A percentile compares a stretch with the other conserved stretches of the same genome.
These are phyloP conservation scores for Dendrolimus kikuchii DNA, from an alignment of 1,140 invertebrate genomes.

Conservation along the genomic window DNA sequence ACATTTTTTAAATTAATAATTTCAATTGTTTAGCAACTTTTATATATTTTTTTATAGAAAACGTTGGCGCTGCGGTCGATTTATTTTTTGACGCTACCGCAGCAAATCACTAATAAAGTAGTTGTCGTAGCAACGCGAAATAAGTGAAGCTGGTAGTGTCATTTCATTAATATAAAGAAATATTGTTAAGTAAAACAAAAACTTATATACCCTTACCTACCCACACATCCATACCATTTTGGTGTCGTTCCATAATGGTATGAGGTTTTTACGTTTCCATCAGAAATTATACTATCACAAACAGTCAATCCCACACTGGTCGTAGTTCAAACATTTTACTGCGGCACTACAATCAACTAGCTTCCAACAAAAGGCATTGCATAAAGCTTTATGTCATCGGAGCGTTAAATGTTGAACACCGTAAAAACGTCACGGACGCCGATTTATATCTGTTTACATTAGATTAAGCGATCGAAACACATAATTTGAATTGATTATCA, in stretches of 20 bases:
- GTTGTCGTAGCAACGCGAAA: too few relatives aligned
- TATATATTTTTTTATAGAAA: too few relatives aligned
- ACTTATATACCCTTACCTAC: conserved; percentile 71
- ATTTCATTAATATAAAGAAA: too few relatives aligned
- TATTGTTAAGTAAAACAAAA: conserved; percentile 30
- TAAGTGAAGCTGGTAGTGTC: too few relatives aligned
- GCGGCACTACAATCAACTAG: conserved; percentile 23
- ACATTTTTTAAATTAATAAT: too few relatives aligned
- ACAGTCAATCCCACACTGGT: conserved; percentile 22
- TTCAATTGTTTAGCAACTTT: too few relatives aligned
- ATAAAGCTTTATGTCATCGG: conserved; percentile 17
- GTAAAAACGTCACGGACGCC: conserved; percentile 50
- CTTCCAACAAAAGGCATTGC: conserved; percentile 27
- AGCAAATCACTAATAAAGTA: too few relatives aligned
- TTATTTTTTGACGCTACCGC: too few relatives aligned
- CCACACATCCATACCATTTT: conserved; percentile 74
- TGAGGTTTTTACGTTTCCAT: conserved; percentile 36
- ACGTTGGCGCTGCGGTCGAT: too few relatives aligned
- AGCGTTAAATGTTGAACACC: conserved; percentile 42
- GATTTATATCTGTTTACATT: conserved; percentile 64
- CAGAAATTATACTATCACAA: conserved; percentile 23
- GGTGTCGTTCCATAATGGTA: conserved; percentile 71
- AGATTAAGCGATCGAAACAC: conserved; percentile 55
- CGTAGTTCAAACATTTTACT: conserved; percentile 24
- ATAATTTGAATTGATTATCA: conserved; percentile 63